Evolutionary conservation across 2,113 vertebrate genomes (phyloP).

Genomic region (Setophaga kirtlandii): DNA sequence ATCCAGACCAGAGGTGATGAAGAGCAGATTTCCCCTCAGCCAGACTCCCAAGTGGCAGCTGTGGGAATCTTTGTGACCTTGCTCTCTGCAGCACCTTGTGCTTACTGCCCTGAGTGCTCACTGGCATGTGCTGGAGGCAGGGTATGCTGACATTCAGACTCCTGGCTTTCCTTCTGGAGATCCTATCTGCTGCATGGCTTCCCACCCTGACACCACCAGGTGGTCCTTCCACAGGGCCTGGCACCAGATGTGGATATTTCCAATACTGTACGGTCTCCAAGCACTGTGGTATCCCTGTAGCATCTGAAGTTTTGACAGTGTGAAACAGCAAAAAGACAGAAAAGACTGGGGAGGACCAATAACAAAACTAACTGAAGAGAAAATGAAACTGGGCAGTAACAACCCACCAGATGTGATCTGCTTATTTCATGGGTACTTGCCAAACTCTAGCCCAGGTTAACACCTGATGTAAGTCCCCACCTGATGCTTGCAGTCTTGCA

Average conservation of each 20-base stretch:
- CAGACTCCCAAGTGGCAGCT: not conserved
- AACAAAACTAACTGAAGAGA: not conserved
- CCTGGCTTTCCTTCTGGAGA: not conserved
- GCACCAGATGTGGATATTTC: not conserved
- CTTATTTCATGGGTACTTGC: not conserved
- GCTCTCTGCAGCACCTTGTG: not conserved
- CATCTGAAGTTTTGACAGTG: not conserved
- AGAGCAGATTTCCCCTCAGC: not conserved
- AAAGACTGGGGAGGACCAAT: not conserved
- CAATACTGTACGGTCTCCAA: accelerated
- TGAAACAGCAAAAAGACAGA: not conserved
- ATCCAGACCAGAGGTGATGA: not conserved
- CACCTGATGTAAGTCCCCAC: not conserved
- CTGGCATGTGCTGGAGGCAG: not conserved
- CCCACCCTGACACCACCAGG: not conserved
- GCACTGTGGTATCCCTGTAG: accelerated
- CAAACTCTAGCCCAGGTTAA: not conserved
- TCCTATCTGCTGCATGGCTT: not conserved
- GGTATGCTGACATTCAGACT: accelerated
- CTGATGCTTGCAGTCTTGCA: not conserved
- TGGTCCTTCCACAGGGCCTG: not conserved
- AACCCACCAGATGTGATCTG: not conserved
- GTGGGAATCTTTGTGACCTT: not conserved
- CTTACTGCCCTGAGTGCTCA: accelerated
- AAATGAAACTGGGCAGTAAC: not conserved